Evolutionary conservation across 2,797 vertebrate genomes (phyloP), one percentile per base, ranked within the genome.

Genomic region (Microctenopoma stevenorrisi): DNA sequence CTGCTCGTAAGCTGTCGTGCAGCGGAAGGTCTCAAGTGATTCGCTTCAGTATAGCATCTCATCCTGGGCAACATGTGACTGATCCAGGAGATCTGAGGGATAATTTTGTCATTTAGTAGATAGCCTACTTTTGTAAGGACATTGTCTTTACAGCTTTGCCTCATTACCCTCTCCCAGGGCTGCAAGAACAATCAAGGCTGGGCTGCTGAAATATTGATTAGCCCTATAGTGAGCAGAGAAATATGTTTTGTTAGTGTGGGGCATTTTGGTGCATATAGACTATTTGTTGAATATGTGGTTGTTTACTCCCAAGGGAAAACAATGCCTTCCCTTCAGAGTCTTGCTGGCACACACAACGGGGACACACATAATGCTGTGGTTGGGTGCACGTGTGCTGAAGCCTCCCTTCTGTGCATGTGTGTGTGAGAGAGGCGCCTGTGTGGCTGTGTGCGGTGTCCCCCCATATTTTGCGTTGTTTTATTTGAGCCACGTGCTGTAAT

Each of bases 201-300:
- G 52, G 77, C 77, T 91, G 67, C 69, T 90, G 76, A 92, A 91
- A 92, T 91, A 91, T 92, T 91, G 88, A 92, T 91, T 75, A 86
- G 85, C 68, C 67, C 67, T 22, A 77, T 69, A 72, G 70, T 69
- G 83, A 70, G 73, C 6, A 0, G 2, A 30, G 65, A 67, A 51
- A 71, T 71, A 43, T 59, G 53, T 62, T 72, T 43, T 26, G 67
- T 54, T 55, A 46, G 54, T 62, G 69, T 0, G 61, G n/a, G 64
- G 64, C 44, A 6, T 70, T 77, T 72, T 67, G 53, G 58, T 79
- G 63, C 72, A 66, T 85, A 69, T 75, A 57, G 78, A 77, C 57
- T 64, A 72, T 82, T 73, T 86, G 71, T 75, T 80, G 74, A 77
- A 84, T 81, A 70, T 71, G 62, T 8, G 61, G 74, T 26, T 88